Evolutionary conservation across 2,888 invertebrate genomes (phyloP).

Genomic region (Nomada goodeniana): DNA sequence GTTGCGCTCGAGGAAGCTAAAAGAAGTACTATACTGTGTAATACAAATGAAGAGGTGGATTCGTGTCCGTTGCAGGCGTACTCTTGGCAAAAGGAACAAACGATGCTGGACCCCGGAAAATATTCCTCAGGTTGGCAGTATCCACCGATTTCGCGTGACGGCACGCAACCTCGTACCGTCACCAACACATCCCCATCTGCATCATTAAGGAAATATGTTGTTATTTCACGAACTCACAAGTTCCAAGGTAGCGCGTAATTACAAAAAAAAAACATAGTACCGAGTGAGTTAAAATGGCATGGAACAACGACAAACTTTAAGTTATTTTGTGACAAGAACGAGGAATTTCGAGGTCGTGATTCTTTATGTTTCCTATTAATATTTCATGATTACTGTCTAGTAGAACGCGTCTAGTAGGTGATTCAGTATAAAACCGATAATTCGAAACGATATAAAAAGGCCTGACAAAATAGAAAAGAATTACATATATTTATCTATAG

Average conservation of each 20-base stretch:
- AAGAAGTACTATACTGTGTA: background rate
- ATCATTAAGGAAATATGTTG: constrained; percentile 39
- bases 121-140: constrained; percentile 71
- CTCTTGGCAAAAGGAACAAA: constrained; percentile 74
- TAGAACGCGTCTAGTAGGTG: no score
- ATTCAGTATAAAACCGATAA: no score
- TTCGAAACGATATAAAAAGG: no score
- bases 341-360: constrained; percentile 7
- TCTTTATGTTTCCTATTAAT: background rate
- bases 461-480: no score
- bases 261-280: constrained; percentile 3
- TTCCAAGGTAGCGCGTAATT: constrained; percentile 15
- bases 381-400: background rate
- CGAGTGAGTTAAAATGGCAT: constrained; percentile 3
- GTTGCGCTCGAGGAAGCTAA: background rate
- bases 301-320: background rate
- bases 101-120: constrained; percentile 72
- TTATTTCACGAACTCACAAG: constrained; percentile 26
- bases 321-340: background rate
- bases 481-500: no score
- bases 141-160: constrained; percentile 63
- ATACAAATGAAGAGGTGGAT: constrained; percentile 41
- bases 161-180: constrained; percentile 77
- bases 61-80: constrained; percentile 72
- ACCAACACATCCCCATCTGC: constrained; percentile 75